phyloP scores from a whole-genome alignment of 2,797 vertebrate species.

The Microctenopoma steveboyesi region DNA sequence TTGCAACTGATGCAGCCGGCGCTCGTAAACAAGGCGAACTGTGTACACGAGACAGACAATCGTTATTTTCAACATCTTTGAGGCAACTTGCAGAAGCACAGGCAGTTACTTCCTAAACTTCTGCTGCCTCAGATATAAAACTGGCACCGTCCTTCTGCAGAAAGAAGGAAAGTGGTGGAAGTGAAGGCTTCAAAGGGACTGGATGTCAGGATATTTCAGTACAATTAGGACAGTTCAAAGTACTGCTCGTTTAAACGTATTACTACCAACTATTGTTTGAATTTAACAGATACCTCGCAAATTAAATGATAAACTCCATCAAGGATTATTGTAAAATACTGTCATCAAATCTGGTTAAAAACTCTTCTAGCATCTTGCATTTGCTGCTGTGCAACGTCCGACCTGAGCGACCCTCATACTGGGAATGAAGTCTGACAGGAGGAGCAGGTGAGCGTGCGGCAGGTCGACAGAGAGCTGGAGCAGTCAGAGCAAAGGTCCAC shows the following conservation, averaged over 20 bases:
- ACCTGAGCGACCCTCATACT: background rate
- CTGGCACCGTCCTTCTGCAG: too few species aligned
- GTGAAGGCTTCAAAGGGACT: background rate
- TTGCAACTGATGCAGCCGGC: background rate
- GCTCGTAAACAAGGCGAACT: too few species aligned
- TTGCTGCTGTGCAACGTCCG: constrained; percentile 12
- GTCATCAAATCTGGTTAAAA: background rate
- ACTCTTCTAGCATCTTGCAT: constrained; percentile 28
- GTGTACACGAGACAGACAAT: background rate
- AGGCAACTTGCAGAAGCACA: constrained; percentile 9
- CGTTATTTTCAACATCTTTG: background rate
- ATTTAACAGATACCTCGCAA: too few species aligned
- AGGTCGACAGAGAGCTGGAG: background rate
- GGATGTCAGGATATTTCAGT: too few species aligned
- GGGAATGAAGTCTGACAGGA: constrained; percentile 5
- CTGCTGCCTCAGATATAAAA: background rate
- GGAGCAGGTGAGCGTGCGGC: constrained; percentile 18
- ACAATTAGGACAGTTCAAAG: too few species aligned
- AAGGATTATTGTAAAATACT: background rate
- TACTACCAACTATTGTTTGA: too few species aligned
- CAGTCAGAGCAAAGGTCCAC: constrained; percentile 4
- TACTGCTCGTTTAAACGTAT: too few species aligned
- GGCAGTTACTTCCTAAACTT: background rate
- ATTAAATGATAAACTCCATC: too few species aligned
- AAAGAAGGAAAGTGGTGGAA: background rate